Percentiles rank a stretch among this genome's conserved stretches.
Evolutionary conservation across 2,888 invertebrate species (phyloP).

Genomic region (Eristalinus sepulchralis): DNA sequence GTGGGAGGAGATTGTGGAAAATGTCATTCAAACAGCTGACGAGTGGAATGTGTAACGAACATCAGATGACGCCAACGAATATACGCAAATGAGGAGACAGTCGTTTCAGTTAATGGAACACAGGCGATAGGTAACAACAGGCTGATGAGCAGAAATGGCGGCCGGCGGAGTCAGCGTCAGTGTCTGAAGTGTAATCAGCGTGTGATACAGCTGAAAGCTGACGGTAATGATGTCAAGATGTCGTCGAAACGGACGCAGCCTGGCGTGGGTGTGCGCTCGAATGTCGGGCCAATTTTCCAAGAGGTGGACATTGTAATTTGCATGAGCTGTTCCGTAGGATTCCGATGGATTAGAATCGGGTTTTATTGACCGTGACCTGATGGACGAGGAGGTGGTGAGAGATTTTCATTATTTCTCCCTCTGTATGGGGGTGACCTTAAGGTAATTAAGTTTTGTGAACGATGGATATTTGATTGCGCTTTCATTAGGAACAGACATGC

Average conservation of each 20-base stretch:
- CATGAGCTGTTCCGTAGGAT: constrained; percentile 40
- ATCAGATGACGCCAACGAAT: constrained; percentile 52
- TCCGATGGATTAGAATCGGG: constrained; percentile 35
- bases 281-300: constrained; percentile 36
- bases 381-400: neutral
- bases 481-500: neutral
- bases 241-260: constrained; percentile 23
- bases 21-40: constrained; percentile 48
- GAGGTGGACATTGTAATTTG: constrained; percentile 51
- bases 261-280: neutral
- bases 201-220: constrained; percentile 31
- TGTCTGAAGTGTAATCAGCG: constrained; percentile 44
- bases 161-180: constrained; percentile 28
- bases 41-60: constrained; percentile 26
- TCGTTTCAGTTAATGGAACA: constrained; percentile 65
- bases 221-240: constrained; percentile 52
- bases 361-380: constrained; percentile 45
- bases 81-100: constrained; percentile 64
- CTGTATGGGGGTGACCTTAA: constrained; percentile 1
- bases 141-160: constrained; percentile 40
- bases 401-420: neutral
- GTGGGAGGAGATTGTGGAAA: constrained; percentile 5
- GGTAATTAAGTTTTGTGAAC: constrained; percentile 38
- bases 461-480: neutral
- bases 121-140: constrained; percentile 44